Percentiles rank a stretch among this genome's conserved stretches.
These are phyloP conservation scores for Gadus chalcogrammus DNA, from an alignment of 2,113 vertebrate species.

Conservation along the genomic window DNA sequence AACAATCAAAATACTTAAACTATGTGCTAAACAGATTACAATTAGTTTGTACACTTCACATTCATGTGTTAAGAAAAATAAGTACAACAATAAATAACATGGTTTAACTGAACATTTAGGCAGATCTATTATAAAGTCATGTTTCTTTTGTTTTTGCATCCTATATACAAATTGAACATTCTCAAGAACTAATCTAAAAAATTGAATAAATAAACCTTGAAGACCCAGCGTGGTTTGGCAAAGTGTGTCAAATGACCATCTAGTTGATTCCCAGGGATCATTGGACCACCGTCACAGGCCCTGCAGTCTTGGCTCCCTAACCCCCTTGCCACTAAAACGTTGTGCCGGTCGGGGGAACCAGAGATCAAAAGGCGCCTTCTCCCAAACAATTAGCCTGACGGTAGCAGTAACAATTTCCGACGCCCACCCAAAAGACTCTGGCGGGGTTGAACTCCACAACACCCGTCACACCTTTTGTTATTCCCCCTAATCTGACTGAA, in stretches of 20 bases:
- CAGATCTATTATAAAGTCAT: too few species aligned
- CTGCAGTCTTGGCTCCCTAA: background rate
- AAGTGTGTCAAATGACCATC: background rate
- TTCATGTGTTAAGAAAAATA: too few species aligned
- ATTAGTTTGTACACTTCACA: too few species aligned
- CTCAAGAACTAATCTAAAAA: too few species aligned
- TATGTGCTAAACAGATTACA: too few species aligned
- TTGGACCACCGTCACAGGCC: background rate
- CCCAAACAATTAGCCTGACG: constrained; percentile 14
- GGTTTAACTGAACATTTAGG: too few species aligned
- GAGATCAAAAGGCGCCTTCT: constrained; percentile 30
- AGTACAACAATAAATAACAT: too few species aligned
- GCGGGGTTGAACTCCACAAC: constrained; percentile 50
- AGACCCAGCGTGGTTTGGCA: background rate
- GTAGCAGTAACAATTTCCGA: constrained; percentile 29
- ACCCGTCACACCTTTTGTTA: constrained; percentile 57
- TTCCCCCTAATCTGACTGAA: constrained; percentile 57
- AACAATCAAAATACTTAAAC: too few species aligned
- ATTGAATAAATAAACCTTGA: too few species aligned
- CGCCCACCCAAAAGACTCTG: constrained; percentile 36
- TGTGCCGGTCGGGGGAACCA: constrained; percentile 22
- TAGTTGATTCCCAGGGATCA: background rate
- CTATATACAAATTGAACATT: too few species aligned
- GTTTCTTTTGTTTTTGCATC: too few species aligned
- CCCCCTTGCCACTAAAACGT: constrained; percentile 10